These are phyloP conservation scores for Mesitornis unicolor DNA, from an alignment of 2,113 vertebrate species.

Conservation along the genomic window DNA sequence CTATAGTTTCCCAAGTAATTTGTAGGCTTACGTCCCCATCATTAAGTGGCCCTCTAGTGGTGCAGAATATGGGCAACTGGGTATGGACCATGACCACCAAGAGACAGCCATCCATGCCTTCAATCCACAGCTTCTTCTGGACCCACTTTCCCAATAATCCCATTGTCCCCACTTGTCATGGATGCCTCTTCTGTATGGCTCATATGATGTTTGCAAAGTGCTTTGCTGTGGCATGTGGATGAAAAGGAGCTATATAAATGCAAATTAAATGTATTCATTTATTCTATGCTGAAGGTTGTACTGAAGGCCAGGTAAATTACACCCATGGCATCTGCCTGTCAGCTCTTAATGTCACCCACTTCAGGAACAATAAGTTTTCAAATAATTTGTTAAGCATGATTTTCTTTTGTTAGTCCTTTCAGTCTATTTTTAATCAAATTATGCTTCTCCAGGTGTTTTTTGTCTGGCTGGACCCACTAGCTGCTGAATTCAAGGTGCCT, in stretches of 20 bases:
- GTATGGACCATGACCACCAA: not conserved
- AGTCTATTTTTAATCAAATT: slow-evolving; percentile 1
- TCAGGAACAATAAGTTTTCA: not conserved
- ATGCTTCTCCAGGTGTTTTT: not conserved
- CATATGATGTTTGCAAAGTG: not conserved
- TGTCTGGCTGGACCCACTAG: not conserved
- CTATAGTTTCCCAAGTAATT: not conserved
- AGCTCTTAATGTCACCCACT: not conserved
- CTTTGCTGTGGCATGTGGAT: not conserved
- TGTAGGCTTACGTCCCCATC: not conserved
- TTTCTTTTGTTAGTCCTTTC: not conserved
- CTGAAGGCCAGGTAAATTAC: slow-evolving; percentile 55
- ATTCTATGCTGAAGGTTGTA: slow-evolving; percentile 24
- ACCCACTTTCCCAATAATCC: not conserved
- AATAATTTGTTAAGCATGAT: not conserved
- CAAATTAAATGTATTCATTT: slow-evolving; percentile 38
- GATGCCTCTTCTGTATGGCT: not conserved
- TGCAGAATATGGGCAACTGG: fast-evolving
- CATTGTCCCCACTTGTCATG: not conserved
- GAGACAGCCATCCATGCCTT: not conserved
- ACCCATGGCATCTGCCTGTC: not conserved
- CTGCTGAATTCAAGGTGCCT: not conserved
- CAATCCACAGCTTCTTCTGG: not conserved
- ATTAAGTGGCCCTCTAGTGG: not conserved
- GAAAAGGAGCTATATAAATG: slow-evolving; percentile 49